These are phyloP conservation scores for Prunella himalayana DNA, from an alignment of 2,113 vertebrate genomes.

Conservation along the genomic window DNA sequence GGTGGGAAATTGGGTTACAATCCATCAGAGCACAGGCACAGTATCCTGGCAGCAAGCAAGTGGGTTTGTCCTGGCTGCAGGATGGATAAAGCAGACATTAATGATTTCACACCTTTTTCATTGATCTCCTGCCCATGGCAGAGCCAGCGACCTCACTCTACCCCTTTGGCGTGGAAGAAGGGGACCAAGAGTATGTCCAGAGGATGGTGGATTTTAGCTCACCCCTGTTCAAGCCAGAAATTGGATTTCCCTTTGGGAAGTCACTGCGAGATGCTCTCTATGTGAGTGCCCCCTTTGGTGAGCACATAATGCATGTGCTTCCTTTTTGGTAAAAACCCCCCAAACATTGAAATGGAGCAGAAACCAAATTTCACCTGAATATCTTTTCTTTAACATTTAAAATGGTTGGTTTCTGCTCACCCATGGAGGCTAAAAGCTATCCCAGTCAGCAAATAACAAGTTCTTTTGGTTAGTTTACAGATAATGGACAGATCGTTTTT, in stretches of 20 bases:
- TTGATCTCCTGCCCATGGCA: not conserved
- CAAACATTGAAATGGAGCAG: not conserved
- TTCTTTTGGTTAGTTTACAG: slow-evolving; percentile 72
- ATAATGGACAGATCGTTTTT: slow-evolving; percentile 78
- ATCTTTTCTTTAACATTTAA: not conserved
- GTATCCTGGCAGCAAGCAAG: not conserved
- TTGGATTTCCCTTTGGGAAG: slow-evolving; percentile 73
- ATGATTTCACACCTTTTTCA: not conserved
- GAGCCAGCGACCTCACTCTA: slow-evolving; percentile 36
- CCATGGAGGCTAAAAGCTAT: not conserved
- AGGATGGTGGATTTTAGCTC: slow-evolving; percentile 68
- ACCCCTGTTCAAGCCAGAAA: slow-evolving; percentile 55
- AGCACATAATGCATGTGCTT: not conserved
- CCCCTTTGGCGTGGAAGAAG: not conserved
- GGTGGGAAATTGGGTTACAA: not conserved
- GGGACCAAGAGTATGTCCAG: slow-evolving; percentile 9
- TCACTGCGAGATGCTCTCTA: slow-evolving; percentile 57
- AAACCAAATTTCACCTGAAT: not conserved
- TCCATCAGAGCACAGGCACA: not conserved
- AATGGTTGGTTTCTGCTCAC: not conserved
- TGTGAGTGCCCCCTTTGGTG: slow-evolving; percentile 25
- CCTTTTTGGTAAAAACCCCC: not conserved
- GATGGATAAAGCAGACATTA: not conserved
- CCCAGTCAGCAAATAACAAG: not conserved
- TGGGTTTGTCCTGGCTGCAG: not conserved